phyloP scores from a whole-genome alignment of 1,140 invertebrate genomes.

The Neodiprion fabricii region DNA sequence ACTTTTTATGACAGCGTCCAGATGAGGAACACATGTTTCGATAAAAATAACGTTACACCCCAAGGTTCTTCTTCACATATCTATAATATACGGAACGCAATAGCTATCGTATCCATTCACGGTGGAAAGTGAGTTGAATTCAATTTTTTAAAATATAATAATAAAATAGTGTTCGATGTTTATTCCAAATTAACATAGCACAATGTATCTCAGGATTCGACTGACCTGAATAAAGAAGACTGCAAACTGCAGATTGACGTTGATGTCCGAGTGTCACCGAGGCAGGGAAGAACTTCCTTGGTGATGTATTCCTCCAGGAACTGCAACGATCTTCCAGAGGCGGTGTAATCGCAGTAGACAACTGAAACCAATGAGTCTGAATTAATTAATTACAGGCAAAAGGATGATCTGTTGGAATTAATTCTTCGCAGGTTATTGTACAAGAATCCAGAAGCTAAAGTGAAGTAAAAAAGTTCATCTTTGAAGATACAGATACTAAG shows the following conservation, averaged over 20 bases:
- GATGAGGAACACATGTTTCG: not conserved
- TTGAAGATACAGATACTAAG: no score
- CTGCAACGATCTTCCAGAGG: constrained; percentile 80
- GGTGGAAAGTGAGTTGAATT: no score
- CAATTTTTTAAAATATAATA: no score
- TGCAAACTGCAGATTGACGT: constrained; percentile 86
- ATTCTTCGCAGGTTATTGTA: no score
- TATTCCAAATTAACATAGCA: no score
- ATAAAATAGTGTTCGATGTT: no score
- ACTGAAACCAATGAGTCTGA: constrained; percentile 65
- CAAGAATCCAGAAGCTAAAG: no score
- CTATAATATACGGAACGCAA: no score
- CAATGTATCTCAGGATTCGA: not conserved
- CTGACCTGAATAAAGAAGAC: constrained; percentile 84
- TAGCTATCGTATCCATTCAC: no score
- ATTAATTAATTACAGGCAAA: constrained; percentile 22
- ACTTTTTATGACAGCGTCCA: not conserved
- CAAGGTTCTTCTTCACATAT: no score
- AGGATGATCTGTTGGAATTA: constrained; percentile 9
- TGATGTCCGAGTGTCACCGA: constrained; percentile 87
- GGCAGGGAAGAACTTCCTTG: constrained; percentile 82
- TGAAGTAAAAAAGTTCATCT: no score
- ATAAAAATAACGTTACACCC: not conserved
- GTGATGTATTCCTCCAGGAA: constrained; percentile 90
- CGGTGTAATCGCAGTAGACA: constrained; percentile 85